These are phyloP conservation scores for Leucoma salicis DNA, from an alignment of 2,888 invertebrate genomes.

Conservation along the genomic window DNA sequence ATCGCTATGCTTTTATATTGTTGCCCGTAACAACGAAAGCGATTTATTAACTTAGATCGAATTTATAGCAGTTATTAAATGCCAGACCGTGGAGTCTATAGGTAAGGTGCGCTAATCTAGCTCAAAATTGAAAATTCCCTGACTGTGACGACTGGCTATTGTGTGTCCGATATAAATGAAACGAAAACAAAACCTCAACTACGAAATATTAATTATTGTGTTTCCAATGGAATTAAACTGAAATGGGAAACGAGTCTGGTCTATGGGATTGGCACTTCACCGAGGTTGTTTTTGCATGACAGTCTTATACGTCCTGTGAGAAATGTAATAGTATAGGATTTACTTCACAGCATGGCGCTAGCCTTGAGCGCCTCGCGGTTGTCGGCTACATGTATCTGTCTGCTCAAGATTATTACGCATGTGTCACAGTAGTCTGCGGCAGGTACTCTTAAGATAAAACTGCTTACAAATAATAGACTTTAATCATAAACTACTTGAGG, in stretches of 20 bases:
- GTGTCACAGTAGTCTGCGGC: constrained; percentile 32
- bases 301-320: constrained; percentile 35
- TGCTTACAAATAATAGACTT: constrained; percentile 28
- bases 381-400: constrained; percentile 54
- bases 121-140: constrained; percentile 39
- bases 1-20: constrained; percentile 46
- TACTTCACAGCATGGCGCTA: constrained; percentile 58
- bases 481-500: constrained; percentile 26
- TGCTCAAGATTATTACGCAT: constrained; percentile 50
- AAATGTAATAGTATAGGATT: constrained; percentile 40
- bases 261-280: constrained; percentile 35
- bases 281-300: constrained; percentile 41
- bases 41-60: constrained; percentile 24
- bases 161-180: constrained; percentile 41
- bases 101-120: constrained; percentile 23
- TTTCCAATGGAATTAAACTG: constrained; percentile 36
- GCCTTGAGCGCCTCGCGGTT: constrained; percentile 44
- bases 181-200: constrained; percentile 45
- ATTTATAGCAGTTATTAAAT: constrained; percentile 21
- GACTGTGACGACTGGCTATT: constrained; percentile 35
- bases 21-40: constrained; percentile 37
- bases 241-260: constrained; percentile 47
- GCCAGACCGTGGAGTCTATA: constrained; percentile 24
- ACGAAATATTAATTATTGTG: constrained; percentile 45
- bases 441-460: constrained; percentile 4